These are phyloP conservation scores for Pimpla rufipes DNA, from an alignment of 2,888 invertebrate genomes.

Conservation along the genomic window DNA sequence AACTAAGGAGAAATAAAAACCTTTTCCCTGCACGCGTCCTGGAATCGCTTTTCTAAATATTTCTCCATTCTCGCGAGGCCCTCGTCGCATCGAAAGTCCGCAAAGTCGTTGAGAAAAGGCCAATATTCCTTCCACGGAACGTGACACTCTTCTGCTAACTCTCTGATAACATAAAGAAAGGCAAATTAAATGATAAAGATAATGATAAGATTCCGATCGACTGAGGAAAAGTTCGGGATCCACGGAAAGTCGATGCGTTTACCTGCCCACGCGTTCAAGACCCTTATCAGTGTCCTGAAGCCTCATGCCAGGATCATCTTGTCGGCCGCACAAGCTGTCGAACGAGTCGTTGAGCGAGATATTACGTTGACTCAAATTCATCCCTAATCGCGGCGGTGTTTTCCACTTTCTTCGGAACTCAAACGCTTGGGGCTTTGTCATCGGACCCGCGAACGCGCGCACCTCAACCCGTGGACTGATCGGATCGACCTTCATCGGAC, in stretches of 20 bases:
- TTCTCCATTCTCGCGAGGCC: slow-evolving; percentile 92
- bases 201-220: not conserved
- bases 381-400: slow-evolving; percentile 89
- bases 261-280: slow-evolving; percentile 94
- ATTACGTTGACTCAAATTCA: slow-evolving; percentile 56
- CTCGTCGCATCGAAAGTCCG: slow-evolving; percentile 91
- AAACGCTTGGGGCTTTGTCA: slow-evolving; percentile 91
- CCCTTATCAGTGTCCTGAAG: slow-evolving; percentile 94
- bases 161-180: slow-evolving; percentile 83
- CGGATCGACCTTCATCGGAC: slow-evolving; percentile 88
- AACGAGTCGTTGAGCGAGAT: slow-evolving; percentile 69
- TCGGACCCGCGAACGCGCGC: slow-evolving; percentile 96
- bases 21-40: slow-evolving; percentile 33
- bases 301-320: slow-evolving; percentile 76
- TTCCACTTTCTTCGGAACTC: slow-evolving; percentile 93
- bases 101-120: slow-evolving; percentile 94
- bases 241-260: slow-evolving; percentile 57
- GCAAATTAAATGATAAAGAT: slow-evolving; percentile 6
- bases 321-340: slow-evolving; percentile 44
- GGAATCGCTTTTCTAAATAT: slow-evolving; percentile 88
- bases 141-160: slow-evolving; percentile 90
- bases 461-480: slow-evolving; percentile 91
- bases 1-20: slow-evolving; percentile 15
- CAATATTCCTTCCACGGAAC: slow-evolving; percentile 97
- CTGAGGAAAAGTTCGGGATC: not conserved